Evolutionary conservation across 2,113 vertebrate species (phyloP).

Genomic region (Albula glossodonta): DNA sequence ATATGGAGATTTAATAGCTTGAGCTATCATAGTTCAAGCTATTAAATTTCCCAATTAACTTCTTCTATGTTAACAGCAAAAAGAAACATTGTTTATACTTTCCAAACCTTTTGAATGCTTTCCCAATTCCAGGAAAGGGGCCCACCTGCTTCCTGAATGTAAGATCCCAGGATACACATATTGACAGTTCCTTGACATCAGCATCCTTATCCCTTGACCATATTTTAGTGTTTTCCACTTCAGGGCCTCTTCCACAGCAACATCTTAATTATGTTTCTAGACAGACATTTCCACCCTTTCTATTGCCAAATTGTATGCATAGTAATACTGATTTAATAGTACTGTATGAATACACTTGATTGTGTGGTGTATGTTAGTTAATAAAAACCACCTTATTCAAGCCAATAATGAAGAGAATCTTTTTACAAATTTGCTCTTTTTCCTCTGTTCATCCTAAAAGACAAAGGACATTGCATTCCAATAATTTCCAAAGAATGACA

Average conservation of each 20-base stretch:
- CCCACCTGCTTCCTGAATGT: conserved; percentile 19
- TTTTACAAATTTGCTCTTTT: not conserved
- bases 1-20: too few species aligned
- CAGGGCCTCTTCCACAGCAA: not conserved
- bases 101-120: not conserved
- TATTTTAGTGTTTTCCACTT: not conserved
- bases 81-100: not conserved
- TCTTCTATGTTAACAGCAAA: not conserved
- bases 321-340: not conserved
- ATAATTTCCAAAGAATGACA: not conserved
- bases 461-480: not conserved
- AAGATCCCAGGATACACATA: not conserved
- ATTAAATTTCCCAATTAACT: too few species aligned
- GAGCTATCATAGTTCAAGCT: too few species aligned
- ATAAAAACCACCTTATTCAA: not conserved
- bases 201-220: not conserved
- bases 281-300: not conserved
- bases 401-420: not conserved
- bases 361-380: not conserved
- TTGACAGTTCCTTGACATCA: conserved; percentile 12
- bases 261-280: not conserved
- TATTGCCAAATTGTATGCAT: not conserved
- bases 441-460: not conserved
- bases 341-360: not conserved
- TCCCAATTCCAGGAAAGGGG: conserved; percentile 9